Conservation (phyloP, 2,888 invertebrate species). For the Synergus umbraculus region DNA sequence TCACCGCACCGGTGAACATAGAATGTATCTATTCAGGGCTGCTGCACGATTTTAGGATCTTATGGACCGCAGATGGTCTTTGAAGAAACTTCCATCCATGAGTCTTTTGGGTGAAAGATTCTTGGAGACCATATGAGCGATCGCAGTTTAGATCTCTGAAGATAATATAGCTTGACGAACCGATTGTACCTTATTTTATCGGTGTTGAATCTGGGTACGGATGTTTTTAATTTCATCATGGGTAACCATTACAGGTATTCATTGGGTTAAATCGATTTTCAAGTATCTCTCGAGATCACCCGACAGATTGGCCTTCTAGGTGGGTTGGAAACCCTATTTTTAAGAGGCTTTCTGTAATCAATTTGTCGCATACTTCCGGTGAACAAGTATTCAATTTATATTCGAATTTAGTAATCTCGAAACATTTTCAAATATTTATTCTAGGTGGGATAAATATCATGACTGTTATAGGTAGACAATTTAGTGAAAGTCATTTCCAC, state of each 20-base stretch:
- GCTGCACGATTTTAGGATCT: conserved; percentile 29
- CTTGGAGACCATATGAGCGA: conserved; percentile 11
- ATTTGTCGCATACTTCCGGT: not conserved
- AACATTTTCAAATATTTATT: not conserved
- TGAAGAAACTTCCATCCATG: conserved; percentile 8
- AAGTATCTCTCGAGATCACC: conserved; percentile 12
- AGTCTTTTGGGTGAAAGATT: not conserved
- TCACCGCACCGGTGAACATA: conserved; percentile 32
- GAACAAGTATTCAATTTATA: not conserved
- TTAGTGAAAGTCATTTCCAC: conserved; percentile 11
- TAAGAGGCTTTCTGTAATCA: conserved; percentile 12
- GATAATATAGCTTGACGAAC: conserved; percentile 37
- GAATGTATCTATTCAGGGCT: conserved; percentile 39
- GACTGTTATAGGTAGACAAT: not conserved
- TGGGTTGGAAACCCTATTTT: not conserved
- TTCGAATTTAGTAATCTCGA: not conserved
- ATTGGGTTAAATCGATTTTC: conserved; percentile 9
- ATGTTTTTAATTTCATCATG: conserved; percentile 39
- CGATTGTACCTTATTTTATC: conserved; percentile 35
- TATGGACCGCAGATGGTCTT: conserved; percentile 37
- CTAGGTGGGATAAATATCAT: not conserved
- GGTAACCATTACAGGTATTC: conserved; percentile 17
- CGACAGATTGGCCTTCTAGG: not conserved
- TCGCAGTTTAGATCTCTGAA: conserved; percentile 17
- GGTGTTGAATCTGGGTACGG: conserved; percentile 37